Conservation (phyloP, 2,113 vertebrate species). For the Epinephelus lanceolatus region DNA sequence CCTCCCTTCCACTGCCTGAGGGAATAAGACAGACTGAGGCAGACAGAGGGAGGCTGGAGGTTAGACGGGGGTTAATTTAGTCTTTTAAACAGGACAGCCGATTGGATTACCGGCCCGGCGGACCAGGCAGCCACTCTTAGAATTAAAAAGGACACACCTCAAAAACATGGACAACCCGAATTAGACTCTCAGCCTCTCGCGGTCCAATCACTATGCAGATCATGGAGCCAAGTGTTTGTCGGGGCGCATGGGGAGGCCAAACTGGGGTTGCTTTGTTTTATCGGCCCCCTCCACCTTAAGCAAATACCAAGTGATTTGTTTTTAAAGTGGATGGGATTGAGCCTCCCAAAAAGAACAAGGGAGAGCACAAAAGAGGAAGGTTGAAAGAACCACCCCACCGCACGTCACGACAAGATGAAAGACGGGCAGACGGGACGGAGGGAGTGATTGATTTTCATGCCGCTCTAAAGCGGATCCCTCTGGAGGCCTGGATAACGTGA, state of each 20-base stretch:
- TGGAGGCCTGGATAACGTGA: slow-evolving; percentile 69
- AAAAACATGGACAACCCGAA: slow-evolving; percentile 57
- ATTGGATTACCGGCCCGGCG: slow-evolving; percentile 74
- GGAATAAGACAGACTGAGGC: slow-evolving; percentile 50
- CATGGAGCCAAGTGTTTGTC: slow-evolving; percentile 57
- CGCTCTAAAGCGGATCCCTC: slow-evolving; percentile 77
- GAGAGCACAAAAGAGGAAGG: slow-evolving; percentile 52
- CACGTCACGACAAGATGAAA: slow-evolving; percentile 72
- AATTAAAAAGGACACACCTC: slow-evolving; percentile 76
- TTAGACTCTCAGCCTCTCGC: slow-evolving; percentile 41
- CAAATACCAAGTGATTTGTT: slow-evolving; percentile 75
- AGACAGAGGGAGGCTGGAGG: slow-evolving; percentile 69
- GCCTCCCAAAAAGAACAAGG: slow-evolving; percentile 61
- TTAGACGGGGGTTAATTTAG: slow-evolving; percentile 79
- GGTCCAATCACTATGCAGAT: slow-evolving; percentile 69
- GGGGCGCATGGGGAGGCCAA: slow-evolving; percentile 38
- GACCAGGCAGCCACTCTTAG: slow-evolving; percentile 60
- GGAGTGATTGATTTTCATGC: slow-evolving; percentile 83
- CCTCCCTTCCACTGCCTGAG: slow-evolving; percentile 29
- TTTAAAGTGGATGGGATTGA: slow-evolving; percentile 69
- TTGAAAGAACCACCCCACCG: slow-evolving; percentile 51
- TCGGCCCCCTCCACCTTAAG: slow-evolving; percentile 46
- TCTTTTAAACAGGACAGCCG: slow-evolving; percentile 75
- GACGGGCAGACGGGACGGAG: slow-evolving; percentile 58
- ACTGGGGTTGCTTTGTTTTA: slow-evolving; percentile 67